Base-by-base conservation (phyloP, 2,113 vertebrate species). In the Eira barbara region DNA sequence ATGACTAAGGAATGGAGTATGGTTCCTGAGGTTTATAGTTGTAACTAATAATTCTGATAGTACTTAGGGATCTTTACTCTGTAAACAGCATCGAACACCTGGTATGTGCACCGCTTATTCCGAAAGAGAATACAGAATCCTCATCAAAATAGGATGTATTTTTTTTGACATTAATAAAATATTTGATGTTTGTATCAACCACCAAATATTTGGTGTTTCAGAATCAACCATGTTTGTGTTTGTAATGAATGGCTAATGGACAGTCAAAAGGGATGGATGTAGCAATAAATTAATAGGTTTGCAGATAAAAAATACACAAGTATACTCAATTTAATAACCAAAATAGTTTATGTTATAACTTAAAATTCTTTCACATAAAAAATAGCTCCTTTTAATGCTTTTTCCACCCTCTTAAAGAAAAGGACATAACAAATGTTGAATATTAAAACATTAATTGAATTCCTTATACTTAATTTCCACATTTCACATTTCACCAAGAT, bases 301-400 rank as follows among this genome's bases (percentile, higher is more conserved):
- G 63, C 7, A 78, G 34, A 95, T 34, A 90, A 91, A 95, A 97
- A 42, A 71, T 20, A 93, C 14, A 95, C 36, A 79, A 81, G 29
- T 55, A 94, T 92, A 83, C 45, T 36, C 61, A 96, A 17, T 52
- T 52, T 52, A 52, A 90, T 95, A 85, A 96, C 42, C 36, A 96
- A 97, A 97, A 96, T 96, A 97, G 84, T 86, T 96, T 96, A 65
- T 96, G 97, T 96, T 96, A 59, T 97, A 98, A 96, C 25, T 96
- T 95, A 94, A 96, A 79, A 36, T 92, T 81, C 3, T 92, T 91
- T 92, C 61, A 94, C 45, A 95, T 83, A 83, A 92, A 92, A 91
- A 93, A 88, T n/a, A 78, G 18, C 12, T 90, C 95, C 91, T 1
- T 74, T 13, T 87, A 95, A 96, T 67, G 65, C 36, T 94, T 91